Evolutionary conservation across 2,113 vertebrate genomes (phyloP).

Genomic region (Falcunculus frontatus): DNA sequence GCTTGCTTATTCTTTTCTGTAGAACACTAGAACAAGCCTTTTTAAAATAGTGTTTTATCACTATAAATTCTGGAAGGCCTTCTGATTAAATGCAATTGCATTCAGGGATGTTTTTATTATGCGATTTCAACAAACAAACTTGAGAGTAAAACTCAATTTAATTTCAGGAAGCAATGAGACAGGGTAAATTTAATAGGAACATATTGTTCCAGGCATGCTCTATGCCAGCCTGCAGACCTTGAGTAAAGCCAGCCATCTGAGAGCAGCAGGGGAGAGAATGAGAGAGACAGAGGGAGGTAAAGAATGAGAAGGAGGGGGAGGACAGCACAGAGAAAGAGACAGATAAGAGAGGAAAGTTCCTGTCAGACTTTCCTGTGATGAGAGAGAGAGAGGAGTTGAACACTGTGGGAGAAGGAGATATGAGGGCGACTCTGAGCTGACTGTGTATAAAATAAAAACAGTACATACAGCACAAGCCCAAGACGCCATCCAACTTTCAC

Average conservation of each 20-base stretch:
- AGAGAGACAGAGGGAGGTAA: conserved; percentile 15
- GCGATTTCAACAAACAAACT: conserved; percentile 65
- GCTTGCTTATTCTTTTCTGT: conserved; percentile 6
- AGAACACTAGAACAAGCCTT: not conserved
- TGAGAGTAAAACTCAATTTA: conserved; percentile 68
- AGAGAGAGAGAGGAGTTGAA: not conserved
- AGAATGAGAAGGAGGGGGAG: conserved; percentile 1
- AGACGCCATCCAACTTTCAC: not conserved
- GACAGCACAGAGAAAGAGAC: not conserved
- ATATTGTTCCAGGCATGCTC: conserved; percentile 48
- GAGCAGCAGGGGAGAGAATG: conserved; percentile 3
- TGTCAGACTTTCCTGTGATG: conserved; percentile 19
- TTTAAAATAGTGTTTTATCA: not conserved
- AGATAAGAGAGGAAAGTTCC: conserved; percentile 17
- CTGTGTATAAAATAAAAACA: not conserved
- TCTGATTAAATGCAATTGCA: conserved; percentile 36
- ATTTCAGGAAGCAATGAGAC: conserved; percentile 51
- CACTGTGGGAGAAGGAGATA: not conserved
- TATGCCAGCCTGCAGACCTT: conserved; percentile 20
- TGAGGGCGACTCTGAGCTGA: not conserved
- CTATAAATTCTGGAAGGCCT: not conserved
- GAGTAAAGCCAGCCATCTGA: conserved; percentile 40
- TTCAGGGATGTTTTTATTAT: conserved; percentile 59
- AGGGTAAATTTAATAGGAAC: conserved; percentile 52
- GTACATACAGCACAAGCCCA: not conserved